phyloP scores from a whole-genome alignment of 2,888 invertebrate genomes.

The Didymodactylos carnosus region DNA sequence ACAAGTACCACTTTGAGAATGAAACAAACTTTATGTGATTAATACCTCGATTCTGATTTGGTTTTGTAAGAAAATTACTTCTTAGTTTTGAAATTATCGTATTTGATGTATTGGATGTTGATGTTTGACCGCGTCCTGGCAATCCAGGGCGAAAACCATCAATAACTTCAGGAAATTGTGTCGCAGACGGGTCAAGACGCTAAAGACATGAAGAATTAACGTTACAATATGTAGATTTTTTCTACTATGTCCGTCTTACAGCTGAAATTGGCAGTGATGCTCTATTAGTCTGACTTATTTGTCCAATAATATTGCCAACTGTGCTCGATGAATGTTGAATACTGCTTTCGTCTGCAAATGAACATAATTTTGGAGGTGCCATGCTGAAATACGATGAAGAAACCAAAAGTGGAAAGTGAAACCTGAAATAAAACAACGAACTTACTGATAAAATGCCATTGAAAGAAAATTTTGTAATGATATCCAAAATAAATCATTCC shows the following conservation, averaged over 20 bases:
- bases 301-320: background rate
- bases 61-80: background rate
- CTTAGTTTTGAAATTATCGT: background rate
- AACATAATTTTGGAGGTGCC: background rate
- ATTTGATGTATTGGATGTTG: background rate
- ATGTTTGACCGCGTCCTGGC: background rate
- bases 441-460: background rate
- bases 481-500: slow-evolving; percentile 77
- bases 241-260: background rate
- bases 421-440: too few species aligned
- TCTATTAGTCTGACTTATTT: background rate
- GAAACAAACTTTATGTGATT: too few species aligned
- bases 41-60: too few species aligned
- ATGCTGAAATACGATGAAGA: background rate
- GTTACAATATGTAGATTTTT: background rate
- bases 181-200: background rate
- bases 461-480: slow-evolving; percentile 70
- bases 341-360: background rate
- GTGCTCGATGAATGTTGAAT: too few species aligned
- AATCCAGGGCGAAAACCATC: too few species aligned
- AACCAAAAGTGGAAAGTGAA: too few species aligned
- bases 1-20: too few species aligned
- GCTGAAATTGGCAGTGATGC: background rate
- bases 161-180: background rate
- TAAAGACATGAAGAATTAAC: background rate